A percentile compares a stretch with the other conserved stretches of the same genome.
These are phyloP conservation scores for Trachelus tabidus DNA, from an alignment of 2,888 invertebrate species.

Conservation along the genomic window DNA sequence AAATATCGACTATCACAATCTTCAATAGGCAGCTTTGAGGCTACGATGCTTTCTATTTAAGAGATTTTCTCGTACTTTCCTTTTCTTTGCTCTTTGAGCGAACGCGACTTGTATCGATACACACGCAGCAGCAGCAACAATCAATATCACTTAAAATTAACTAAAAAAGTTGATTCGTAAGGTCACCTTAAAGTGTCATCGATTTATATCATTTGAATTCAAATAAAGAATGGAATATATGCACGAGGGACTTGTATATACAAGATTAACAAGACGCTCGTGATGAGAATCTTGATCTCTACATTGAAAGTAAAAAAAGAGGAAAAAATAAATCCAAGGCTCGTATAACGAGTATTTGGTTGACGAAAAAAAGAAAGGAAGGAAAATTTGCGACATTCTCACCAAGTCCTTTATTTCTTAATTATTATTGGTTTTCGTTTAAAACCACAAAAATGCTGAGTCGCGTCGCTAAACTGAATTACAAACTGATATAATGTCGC, in stretches of 20 bases:
- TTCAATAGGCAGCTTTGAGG: slow-evolving; percentile 24
- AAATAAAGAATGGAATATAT: not conserved
- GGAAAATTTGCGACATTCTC: slow-evolving; percentile 34
- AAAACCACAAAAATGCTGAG: slow-evolving; percentile 24
- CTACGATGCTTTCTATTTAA: slow-evolving; percentile 27
- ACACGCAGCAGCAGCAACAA: not conserved
- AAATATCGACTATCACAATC: slow-evolving; percentile 13
- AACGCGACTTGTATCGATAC: slow-evolving; percentile 39
- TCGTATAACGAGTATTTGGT: too few species aligned
- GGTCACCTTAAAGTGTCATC: not conserved
- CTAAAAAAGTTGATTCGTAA: not conserved
- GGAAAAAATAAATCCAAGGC: too few species aligned
- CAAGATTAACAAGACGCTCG: slow-evolving; percentile 7
- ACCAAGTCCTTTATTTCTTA: not conserved
- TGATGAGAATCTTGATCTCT: not conserved
- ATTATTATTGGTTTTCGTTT: slow-evolving; percentile 8
- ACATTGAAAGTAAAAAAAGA: not conserved
- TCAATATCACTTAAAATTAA: not conserved
- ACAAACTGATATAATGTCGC: slow-evolving; percentile 50
- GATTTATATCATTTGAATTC: not conserved
- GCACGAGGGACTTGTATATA: slow-evolving; percentile 15
- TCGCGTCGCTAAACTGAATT: slow-evolving; percentile 47
- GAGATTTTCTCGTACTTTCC: slow-evolving; percentile 31
- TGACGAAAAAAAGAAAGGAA: slow-evolving; percentile 17
- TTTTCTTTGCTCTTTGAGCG: slow-evolving; percentile 28